Percentiles rank a stretch among this genome's conserved stretches.
phyloP scores from a whole-genome alignment of 1,140 invertebrate genomes.

The Periplaneta americana region DNA sequence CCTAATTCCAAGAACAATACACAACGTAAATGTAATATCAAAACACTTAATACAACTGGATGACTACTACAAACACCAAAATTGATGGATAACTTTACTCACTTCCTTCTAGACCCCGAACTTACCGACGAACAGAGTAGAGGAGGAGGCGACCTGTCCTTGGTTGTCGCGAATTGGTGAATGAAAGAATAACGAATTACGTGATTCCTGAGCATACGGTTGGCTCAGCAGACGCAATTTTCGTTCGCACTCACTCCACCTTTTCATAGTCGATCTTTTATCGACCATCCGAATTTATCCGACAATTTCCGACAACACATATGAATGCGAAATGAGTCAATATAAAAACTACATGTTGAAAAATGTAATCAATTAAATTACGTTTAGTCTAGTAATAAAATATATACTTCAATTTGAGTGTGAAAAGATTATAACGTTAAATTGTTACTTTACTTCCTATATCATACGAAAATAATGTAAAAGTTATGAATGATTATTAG shows the following conservation, averaged over 20 bases:
- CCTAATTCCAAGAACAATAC: not conserved
- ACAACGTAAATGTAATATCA: not conserved
- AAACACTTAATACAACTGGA: not conserved
- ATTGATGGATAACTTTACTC: slow-evolving; percentile 19
- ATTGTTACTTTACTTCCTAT: too few relatives aligned
- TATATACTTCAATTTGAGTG: too few relatives aligned
- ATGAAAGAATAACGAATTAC: slow-evolving; percentile 41
- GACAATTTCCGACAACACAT: too few relatives aligned
- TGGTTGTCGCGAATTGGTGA: slow-evolving; percentile 58
- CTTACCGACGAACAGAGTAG: slow-evolving; percentile 58
- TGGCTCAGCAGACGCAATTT: slow-evolving; percentile 18
- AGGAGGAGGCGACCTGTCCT: slow-evolving; percentile 52
- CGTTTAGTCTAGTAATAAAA: too few relatives aligned
- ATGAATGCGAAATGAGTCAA: too few relatives aligned
- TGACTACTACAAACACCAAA: not conserved
- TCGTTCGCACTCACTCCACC: slow-evolving; percentile 16
- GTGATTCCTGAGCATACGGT: slow-evolving; percentile 7
- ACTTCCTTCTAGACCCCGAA: slow-evolving; percentile 26
- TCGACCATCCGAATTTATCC: slow-evolving; percentile 42
- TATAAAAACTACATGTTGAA: not conserved
- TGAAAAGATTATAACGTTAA: too few relatives aligned
- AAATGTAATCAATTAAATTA: not conserved
- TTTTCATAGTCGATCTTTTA: slow-evolving; percentile 27
- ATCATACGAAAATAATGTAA: too few relatives aligned
- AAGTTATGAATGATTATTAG: too few relatives aligned